Evolutionary conservation across 2,888 invertebrate species (phyloP).

Genomic region (Mythimna lalbum): DNA sequence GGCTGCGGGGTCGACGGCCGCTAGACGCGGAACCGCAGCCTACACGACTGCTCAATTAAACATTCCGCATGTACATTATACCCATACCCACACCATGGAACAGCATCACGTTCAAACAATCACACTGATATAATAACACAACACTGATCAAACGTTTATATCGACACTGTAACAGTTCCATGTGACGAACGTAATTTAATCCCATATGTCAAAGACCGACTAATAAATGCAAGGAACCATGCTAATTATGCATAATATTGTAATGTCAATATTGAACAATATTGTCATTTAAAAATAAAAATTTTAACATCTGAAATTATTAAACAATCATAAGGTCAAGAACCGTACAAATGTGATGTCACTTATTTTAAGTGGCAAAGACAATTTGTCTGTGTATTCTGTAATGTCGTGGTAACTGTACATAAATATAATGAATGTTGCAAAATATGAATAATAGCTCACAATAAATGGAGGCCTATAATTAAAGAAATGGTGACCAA

Average conservation of each 20-base stretch:
- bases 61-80: slow-evolving; percentile 82
- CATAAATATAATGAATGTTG: slow-evolving; percentile 53
- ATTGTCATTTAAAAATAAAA: neutral
- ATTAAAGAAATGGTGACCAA: slow-evolving; percentile 59
- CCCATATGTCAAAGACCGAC: slow-evolving; percentile 42
- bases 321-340: slow-evolving; percentile 29
- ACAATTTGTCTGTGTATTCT: slow-evolving; percentile 46
- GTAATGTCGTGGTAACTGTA: slow-evolving; percentile 50
- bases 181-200: slow-evolving; percentile 21
- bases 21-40: slow-evolving; percentile 89
- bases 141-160: slow-evolving; percentile 17
- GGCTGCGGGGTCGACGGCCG: slow-evolving; percentile 87
- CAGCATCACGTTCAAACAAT: slow-evolving; percentile 59
- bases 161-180: slow-evolving; percentile 41
- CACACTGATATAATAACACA: slow-evolving; percentile 44
- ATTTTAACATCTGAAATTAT: slow-evolving; percentile 10
- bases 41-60: slow-evolving; percentile 87
- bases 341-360: slow-evolving; percentile 35
- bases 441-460: slow-evolving; percentile 54
- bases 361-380: slow-evolving; percentile 26
- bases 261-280: slow-evolving; percentile 14
- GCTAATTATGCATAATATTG: slow-evolving; percentile 8
- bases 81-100: slow-evolving; percentile 66
- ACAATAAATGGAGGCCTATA: slow-evolving; percentile 47
- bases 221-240: slow-evolving; percentile 48